phyloP scores from a whole-genome alignment of 2,888 invertebrate species.

The Mesopsocus fuscifrons region DNA sequence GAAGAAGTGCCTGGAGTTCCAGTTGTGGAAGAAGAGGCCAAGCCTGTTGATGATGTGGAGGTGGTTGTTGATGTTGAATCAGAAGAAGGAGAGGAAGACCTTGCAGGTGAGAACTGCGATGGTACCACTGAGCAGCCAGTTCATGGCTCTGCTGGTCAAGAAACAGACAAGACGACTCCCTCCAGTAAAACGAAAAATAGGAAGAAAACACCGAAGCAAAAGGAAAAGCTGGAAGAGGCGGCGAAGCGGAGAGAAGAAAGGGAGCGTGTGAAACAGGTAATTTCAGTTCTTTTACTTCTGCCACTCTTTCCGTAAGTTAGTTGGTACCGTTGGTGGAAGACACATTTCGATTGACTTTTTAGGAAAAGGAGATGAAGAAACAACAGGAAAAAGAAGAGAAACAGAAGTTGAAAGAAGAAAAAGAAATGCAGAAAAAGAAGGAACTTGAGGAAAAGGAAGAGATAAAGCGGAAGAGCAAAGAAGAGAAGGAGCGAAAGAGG shows the following conservation, averaged over 20 bases:
- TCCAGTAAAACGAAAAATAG: too few species aligned
- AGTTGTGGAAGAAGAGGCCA: too few species aligned
- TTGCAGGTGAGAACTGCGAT: too few species aligned
- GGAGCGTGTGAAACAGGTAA: slow-evolving; percentile 29
- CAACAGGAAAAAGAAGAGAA: slow-evolving; percentile 28
- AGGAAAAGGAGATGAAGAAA: neutral
- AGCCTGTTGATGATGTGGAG: too few species aligned
- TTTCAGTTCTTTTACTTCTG: slow-evolving; percentile 25
- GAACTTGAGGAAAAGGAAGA: slow-evolving; percentile 27
- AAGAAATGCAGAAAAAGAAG: slow-evolving; percentile 23
- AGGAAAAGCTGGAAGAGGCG: slow-evolving; percentile 35
- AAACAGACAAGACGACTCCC: too few species aligned
- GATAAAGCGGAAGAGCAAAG: slow-evolving; percentile 28
- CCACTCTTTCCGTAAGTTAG: slow-evolving; percentile 22
- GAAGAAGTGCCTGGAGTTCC: too few species aligned
- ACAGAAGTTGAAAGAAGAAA: slow-evolving; percentile 27
- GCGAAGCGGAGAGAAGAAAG: slow-evolving; percentile 36
- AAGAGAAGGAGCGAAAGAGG: slow-evolving; percentile 23
- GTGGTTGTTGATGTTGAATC: too few species aligned
- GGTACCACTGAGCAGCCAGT: too few species aligned
- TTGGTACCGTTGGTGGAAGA: too few species aligned
- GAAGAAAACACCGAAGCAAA: slow-evolving; percentile 26
- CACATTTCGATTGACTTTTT: neutral
- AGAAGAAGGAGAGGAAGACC: too few species aligned
- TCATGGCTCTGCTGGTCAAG: too few species aligned